A percentile compares a stretch with the other conserved stretches of the same genome.
These are phyloP conservation scores for Abrostola triplasia DNA, from an alignment of 2,888 invertebrate genomes.

Conservation along the genomic window DNA sequence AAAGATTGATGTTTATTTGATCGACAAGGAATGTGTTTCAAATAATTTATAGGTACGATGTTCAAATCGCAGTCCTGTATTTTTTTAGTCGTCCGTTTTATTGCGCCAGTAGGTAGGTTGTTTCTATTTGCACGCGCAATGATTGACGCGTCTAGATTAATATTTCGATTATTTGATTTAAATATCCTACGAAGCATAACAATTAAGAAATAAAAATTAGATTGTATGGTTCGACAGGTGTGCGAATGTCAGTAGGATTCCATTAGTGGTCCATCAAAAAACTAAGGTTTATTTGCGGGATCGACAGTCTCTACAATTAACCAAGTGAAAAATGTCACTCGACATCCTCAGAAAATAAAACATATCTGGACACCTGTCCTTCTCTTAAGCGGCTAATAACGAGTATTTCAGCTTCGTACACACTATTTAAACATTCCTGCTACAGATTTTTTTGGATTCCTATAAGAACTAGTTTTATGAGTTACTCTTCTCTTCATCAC, in stretches of 20 bases:
- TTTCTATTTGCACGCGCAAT: constrained; percentile 29
- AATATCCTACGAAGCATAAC: constrained; percentile 1
- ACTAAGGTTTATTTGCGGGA: constrained; percentile 74
- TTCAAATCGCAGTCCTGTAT: constrained; percentile 49
- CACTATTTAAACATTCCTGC: constrained; percentile 55
- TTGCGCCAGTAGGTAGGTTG: constrained; percentile 25
- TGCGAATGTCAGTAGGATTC: constrained; percentile 73
- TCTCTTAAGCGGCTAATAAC: constrained; percentile 63
- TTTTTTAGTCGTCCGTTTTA: constrained; percentile 44
- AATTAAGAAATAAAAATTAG: constrained; percentile 54
- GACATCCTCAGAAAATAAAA: constrained; percentile 78
- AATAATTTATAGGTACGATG: constrained; percentile 58
- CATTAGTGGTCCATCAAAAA: constrained; percentile 74
- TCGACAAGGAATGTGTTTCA: constrained; percentile 64
- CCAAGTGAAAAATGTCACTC: constrained; percentile 82
- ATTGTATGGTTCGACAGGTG: constrained; percentile 66
- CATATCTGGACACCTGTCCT: constrained; percentile 74
- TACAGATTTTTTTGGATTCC: constrained; percentile 56
- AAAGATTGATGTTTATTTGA: constrained; percentile 62
- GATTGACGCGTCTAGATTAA: constrained; percentile 20
- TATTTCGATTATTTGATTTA: constrained; percentile 12
- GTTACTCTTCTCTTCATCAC: constrained; percentile 24
- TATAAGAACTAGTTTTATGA: constrained; percentile 46
- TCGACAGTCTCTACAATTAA: constrained; percentile 73
- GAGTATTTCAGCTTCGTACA: constrained; percentile 54